Conservation (phyloP, 1,140 invertebrate genomes). For the Atopsyche davidsoni region DNA sequence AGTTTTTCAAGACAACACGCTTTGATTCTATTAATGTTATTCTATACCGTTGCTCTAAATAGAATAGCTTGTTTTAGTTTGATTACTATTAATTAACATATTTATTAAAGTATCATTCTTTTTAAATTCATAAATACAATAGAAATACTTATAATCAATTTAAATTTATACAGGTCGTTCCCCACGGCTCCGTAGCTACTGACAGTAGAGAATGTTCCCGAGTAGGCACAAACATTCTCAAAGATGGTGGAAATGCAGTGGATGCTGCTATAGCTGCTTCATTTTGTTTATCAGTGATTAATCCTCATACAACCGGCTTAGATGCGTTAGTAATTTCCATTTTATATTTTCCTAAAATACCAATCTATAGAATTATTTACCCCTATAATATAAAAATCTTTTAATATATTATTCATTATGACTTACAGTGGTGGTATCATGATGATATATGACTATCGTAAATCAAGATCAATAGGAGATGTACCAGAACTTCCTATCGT, state of each 20-base stretch:
- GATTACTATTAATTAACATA: no score
- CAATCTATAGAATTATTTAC: slow-evolving; percentile 7
- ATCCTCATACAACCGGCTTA: slow-evolving; percentile 61
- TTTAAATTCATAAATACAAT: no score
- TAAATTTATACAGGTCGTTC: slow-evolving; percentile 52
- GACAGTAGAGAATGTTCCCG: slow-evolving; percentile 65
- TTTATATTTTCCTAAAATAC: slow-evolving; percentile 20
- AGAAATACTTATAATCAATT: no score
- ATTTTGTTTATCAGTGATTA: slow-evolving; percentile 61
- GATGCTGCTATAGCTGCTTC: slow-evolving; percentile 63
- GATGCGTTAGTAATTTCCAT: slow-evolving; percentile 53
- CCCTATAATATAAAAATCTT: no score
- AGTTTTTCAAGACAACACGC: no score
- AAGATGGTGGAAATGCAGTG: slow-evolving; percentile 61
- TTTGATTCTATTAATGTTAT: no score
- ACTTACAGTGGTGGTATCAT: slow-evolving; percentile 63
- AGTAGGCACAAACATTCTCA: slow-evolving; percentile 60
- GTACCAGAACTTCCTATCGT: slow-evolving; percentile 42
- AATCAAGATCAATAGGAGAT: slow-evolving; percentile 33
- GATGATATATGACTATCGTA: slow-evolving; percentile 61
- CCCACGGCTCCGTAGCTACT: slow-evolving; percentile 69
- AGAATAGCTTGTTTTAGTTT: no score
- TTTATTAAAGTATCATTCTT: no score
- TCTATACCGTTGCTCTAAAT: no score
- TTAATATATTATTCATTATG: slow-evolving; percentile 14